phyloP scores from a whole-genome alignment of 2,797 vertebrate genomes.

The Tangara arthus region DNA sequence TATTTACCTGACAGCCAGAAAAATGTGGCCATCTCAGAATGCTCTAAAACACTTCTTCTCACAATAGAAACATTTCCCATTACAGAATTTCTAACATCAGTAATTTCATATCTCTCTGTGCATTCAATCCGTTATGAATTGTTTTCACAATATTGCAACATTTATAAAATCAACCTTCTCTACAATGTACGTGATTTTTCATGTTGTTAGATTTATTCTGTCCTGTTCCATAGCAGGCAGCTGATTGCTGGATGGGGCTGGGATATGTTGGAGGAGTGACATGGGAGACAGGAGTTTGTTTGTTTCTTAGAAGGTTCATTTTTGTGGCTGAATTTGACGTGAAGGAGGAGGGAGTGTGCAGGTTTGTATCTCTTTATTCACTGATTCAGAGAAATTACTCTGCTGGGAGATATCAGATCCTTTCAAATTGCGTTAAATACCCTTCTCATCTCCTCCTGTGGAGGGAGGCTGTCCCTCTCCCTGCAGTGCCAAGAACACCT shows the following conservation, averaged over 20 bases:
- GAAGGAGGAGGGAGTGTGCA: background rate
- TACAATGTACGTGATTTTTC: background rate
- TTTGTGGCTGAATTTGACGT: background rate
- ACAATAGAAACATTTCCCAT: background rate
- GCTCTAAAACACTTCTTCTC: slow-evolving; percentile 16
- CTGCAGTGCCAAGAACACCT: background rate
- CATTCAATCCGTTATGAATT: background rate
- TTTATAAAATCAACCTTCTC: background rate
- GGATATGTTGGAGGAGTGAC: background rate
- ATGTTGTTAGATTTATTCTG: background rate
- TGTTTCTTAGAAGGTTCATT: background rate
- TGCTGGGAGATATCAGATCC: background rate
- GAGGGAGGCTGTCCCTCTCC: background rate
- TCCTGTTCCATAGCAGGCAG: background rate
- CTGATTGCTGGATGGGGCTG: background rate
- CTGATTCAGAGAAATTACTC: background rate
- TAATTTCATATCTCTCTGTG: background rate
- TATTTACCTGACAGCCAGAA: slow-evolving; percentile 63
- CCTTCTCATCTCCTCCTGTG: background rate
- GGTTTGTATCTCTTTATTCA: background rate
- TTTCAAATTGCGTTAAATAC: background rate
- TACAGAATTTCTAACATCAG: background rate
- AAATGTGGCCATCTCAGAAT: slow-evolving; percentile 43
- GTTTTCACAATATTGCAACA: background rate
- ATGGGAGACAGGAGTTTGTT: background rate